Conservation (phyloP, 2,797 vertebrate genomes). For the Acanthurus leucopareius region DNA sequence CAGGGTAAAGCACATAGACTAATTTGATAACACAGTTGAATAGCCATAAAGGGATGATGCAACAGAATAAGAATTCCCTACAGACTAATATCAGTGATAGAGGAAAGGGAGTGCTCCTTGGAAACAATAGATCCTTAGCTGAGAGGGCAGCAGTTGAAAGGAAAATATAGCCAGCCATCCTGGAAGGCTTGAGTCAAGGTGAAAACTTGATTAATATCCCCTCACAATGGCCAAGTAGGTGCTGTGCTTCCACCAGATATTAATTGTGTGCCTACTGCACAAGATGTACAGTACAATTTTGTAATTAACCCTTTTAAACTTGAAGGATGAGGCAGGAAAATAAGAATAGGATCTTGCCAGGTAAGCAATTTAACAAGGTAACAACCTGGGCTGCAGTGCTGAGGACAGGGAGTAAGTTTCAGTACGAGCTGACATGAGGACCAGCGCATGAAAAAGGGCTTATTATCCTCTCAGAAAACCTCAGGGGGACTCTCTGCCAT, state of each 20-base stretch:
- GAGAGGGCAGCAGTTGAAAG: conserved; percentile 33
- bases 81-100: conserved; percentile 34
- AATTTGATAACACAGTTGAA: conserved; percentile 63
- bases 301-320: conserved; percentile 53
- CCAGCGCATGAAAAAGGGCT: conserved; percentile 30
- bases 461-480: conserved; percentile 48
- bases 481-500: conserved; percentile 47
- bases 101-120: conserved; percentile 17
- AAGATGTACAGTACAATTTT: conserved; percentile 33
- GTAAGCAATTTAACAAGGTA: conserved; percentile 58
- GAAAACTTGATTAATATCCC: conserved; percentile 75
- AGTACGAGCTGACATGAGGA: conserved; percentile 29
- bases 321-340: conserved; percentile 25
- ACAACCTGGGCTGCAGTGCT: conserved; percentile 33
- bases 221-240: conserved; percentile 50
- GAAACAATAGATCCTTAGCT: conserved; percentile 42
- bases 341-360: conserved; percentile 34
- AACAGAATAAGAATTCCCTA: conserved; percentile 42
- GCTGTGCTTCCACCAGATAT: conserved; percentile 46
- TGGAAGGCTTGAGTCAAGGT: conserved; percentile 66
- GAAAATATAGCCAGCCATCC: conserved; percentile 42
- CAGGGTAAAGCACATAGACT: conserved; percentile 39
- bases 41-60: background rate
- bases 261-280: conserved; percentile 48
- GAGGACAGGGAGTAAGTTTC: conserved; percentile 31